Base-by-base conservation (phyloP, 1,140 invertebrate genomes). In the Neelides sp. region DNA sequence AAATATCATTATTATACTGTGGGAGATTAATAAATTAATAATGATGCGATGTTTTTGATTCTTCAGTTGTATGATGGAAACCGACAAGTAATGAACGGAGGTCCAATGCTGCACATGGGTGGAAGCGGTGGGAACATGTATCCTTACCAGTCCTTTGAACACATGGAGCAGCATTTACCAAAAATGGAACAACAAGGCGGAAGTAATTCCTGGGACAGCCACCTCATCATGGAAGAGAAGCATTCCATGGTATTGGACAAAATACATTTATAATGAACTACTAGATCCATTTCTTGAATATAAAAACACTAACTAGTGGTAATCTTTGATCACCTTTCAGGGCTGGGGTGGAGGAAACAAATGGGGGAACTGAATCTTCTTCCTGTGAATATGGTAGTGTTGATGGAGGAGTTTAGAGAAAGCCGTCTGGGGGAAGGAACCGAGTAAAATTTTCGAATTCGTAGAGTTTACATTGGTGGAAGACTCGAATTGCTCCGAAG, bases 61-160 rank as follows among this genome's bases (percentile, higher is more conserved):
- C 8, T 34, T 8, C 44, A 59, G 42, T 49, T 59, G 46, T 51
- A 48, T 32, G 56, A 58, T 3, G 46, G 39, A 10, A 30, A 39
- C n/a, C 52, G 47, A 30, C 48, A 48, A 19, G 36, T 59, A 28
- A 55, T 59, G 49, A 59, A 59, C 47, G 51, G 51, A 24, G 54
- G 48, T n/a, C 46, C 49, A n/a, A 41, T 51, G 42, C 52, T 59
- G 52, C 57, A 59, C 23, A 54, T 58, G 48, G 42, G 34, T 35
- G 34, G 41, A n/a, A 46, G 43, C 36, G n/a, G 28, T 12, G 43
- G 15, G 15, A 34, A 34, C 15, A 8, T 15, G 8, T 15, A 10
- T 15, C 30, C 30, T 10, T 15, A 8, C 8, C n/a, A n/a, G n/a
- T n/a, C n/a, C n/a, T n/a, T n/a, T n/a, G n/a, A n/a, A n/a, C n/a